Evolutionary conservation across 1,140 invertebrate species (phyloP).

Genomic region (Cyclargus thomasi): DNA sequence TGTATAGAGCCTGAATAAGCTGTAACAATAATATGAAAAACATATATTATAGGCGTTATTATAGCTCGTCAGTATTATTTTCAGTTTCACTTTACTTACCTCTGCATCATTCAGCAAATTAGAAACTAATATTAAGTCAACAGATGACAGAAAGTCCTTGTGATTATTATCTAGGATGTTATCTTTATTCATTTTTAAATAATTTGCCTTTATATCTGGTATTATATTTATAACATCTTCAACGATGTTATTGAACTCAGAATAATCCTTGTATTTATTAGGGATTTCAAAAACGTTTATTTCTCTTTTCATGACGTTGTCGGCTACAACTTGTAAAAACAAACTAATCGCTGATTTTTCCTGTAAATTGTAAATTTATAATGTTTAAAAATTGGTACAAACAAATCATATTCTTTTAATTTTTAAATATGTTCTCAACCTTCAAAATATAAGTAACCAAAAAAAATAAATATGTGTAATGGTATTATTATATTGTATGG

Average conservation of each 20-base stretch:
- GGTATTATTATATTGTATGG: too few species aligned
- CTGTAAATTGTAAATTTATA: conserved; percentile 12
- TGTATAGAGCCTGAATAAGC: conserved; percentile 14
- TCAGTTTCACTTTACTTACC: neutral
- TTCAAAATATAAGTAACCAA: too few species aligned
- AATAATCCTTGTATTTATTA: neutral
- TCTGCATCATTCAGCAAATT: neutral
- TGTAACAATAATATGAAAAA: conserved; percentile 5
- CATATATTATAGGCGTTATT: neutral
- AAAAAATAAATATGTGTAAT: too few species aligned
- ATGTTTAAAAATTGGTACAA: neutral
- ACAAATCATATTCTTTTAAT: neutral
- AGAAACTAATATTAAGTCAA: neutral
- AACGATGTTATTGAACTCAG: neutral
- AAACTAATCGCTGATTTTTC: conserved; percentile 11
- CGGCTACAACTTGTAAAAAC: conserved; percentile 19
- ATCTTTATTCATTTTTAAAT: neutral
- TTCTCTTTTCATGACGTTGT: conserved; percentile 16
- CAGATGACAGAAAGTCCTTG: neutral
- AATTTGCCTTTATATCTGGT: neutral
- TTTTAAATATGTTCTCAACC: too few species aligned
- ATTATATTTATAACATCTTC: conserved; percentile 2
- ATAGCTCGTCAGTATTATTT: neutral
- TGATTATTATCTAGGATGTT: neutral
- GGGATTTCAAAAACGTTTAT: conserved; percentile 17